These are phyloP conservation scores for Ethmia dodecea DNA, from an alignment of 2,888 invertebrate species.

Conservation along the genomic window DNA sequence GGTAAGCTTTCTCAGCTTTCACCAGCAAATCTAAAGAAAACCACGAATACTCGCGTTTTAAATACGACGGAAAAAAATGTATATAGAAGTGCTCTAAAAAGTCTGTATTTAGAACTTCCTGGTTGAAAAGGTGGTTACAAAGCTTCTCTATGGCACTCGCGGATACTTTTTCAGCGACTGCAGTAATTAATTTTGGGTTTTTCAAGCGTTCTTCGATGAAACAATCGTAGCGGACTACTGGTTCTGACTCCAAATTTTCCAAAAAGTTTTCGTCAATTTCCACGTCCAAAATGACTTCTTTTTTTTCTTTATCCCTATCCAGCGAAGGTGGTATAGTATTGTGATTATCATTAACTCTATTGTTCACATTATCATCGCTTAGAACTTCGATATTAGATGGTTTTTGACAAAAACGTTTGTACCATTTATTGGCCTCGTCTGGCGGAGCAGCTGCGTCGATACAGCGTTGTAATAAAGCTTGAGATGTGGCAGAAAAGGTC, in stretches of 20 bases:
- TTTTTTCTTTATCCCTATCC: conserved; percentile 10
- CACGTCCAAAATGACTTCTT: conserved; percentile 9
- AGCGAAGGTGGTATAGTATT: conserved; percentile 2
- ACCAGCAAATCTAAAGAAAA: conserved; percentile 39
- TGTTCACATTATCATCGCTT: conserved; percentile 6
- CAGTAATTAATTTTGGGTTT: conserved; percentile 23
- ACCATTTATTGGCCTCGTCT: conserved; percentile 38
- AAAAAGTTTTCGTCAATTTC: conserved; percentile 25
- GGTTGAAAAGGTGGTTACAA: conserved; percentile 31
- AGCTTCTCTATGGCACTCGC: conserved; percentile 31
- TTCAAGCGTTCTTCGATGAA: conserved; percentile 32
- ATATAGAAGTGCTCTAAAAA: conserved; percentile 29
- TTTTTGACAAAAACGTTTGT: conserved; percentile 27
- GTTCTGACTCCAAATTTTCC: conserved; percentile 32
- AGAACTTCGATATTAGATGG: conserved; percentile 10
- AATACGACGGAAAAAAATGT: conserved; percentile 32
- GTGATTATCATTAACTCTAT: neutral
- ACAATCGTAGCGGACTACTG: conserved; percentile 23
- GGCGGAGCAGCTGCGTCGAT: conserved; percentile 25
- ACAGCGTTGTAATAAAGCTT: conserved; percentile 27
- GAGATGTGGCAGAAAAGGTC: conserved; percentile 35
- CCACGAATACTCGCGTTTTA: conserved; percentile 36
- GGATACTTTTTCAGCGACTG: conserved; percentile 34
- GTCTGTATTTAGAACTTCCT: conserved; percentile 14
- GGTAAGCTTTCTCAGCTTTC: conserved; percentile 28